Evolutionary conservation across 2,888 invertebrate genomes (phyloP), one percentile per base, ranked within the genome.

Genomic region (Plagiodera versicolora): DNA sequence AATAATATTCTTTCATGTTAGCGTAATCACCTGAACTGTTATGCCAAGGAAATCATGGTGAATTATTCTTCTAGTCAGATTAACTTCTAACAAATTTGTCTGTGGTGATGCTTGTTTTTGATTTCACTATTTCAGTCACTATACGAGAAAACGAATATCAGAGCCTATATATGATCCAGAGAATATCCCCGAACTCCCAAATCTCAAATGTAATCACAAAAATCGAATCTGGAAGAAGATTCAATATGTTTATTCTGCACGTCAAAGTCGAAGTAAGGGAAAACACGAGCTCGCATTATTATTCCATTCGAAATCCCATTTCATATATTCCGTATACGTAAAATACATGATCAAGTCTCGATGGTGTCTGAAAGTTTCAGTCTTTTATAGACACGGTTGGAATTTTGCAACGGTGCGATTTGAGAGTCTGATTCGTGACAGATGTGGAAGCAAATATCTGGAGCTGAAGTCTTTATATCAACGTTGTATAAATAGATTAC

Each of bases 231-330:
- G 55, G 18, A 32, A 56, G 61, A 59, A 57, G 44, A 63, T 63
- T 60, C 68, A 68, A 66, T 68, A 66, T 66, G 58, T 65, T 66
- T 58, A 61, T 58, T 61, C 60, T 60, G 18, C 4, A 35, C 51
- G 61, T 56, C 57, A 44, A 47, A 63, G 48, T 14, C 53, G 54
- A 55, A 57, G 35, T 58, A 59, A 47, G 58, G 46, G 63, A 67
- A 67, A 45, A 61, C 64, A 64, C 64, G 62, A 58, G 60, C 62
- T n/a, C n/a, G 56, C 66, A 66, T 69, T 66, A 67, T 67, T 66
- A 66, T 66, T 66, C 67, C 65, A 65, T 67, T 53, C 46, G 46
- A 17, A 63, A 63, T 56, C 67, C 56, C 58, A 39, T 39, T 39
- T 39, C 39, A 10, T 39, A 9, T 11, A 39, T 39, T 6, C 14